These are phyloP conservation scores for Bos indicus DNA, from an alignment of 2,113 vertebrate genomes.

Conservation along the genomic window DNA sequence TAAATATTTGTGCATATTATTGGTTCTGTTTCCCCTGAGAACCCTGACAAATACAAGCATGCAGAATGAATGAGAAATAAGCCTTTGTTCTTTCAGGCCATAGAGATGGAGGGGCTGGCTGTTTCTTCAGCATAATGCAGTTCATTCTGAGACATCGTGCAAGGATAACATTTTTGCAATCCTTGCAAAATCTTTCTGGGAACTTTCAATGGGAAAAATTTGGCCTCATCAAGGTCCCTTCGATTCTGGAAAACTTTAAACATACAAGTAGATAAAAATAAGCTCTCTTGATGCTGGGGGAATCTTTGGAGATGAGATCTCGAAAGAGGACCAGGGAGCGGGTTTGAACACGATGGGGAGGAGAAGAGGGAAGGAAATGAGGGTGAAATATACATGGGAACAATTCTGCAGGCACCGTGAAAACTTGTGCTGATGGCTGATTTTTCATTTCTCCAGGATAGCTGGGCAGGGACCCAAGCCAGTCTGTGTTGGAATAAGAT, in stretches of 20 bases:
- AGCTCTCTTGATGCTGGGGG: neutral
- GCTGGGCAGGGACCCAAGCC: neutral
- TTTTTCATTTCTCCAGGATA: neutral
- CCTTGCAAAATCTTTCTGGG: neutral
- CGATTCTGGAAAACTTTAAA: neutral
- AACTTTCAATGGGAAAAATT: neutral
- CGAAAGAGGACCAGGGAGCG: neutral
- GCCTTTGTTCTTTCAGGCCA: neutral
- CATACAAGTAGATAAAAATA: slow-evolving; percentile 9
- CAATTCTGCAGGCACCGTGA: neutral
- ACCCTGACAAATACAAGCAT: neutral
- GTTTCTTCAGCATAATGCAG: neutral
- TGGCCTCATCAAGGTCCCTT: neutral
- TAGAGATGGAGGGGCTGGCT: neutral
- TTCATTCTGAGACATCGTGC: neutral
- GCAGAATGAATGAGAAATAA: neutral
- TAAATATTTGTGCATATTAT: neutral
- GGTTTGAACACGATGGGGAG: neutral
- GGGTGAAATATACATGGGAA: neutral
- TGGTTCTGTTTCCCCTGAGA: neutral
- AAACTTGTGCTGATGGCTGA: neutral
- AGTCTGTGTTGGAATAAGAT: neutral
- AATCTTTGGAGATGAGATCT: neutral
- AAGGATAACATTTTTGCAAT: neutral
- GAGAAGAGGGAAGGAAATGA: neutral